Evolutionary conservation across 2,888 invertebrate species (phyloP).

Genomic region (Plebejus anna): DNA sequence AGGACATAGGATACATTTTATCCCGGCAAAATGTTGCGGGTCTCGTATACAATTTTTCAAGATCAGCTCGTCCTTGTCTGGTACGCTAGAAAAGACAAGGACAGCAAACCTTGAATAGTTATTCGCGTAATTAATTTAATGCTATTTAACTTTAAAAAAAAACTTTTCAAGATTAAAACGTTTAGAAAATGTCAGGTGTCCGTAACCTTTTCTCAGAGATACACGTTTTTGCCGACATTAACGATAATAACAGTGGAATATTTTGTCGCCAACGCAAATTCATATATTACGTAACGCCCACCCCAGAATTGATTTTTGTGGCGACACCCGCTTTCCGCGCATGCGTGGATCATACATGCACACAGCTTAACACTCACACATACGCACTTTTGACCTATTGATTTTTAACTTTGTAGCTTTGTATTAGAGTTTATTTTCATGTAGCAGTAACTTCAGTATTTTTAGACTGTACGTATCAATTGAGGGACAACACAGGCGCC

Average conservation of each 20-base stretch:
- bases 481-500: conserved; percentile 65
- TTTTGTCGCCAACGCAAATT: conserved; percentile 53
- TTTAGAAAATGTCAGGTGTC: neutral
- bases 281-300: conserved; percentile 73
- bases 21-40: too few species aligned
- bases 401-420: conserved; percentile 39
- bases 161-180: neutral
- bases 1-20: too few species aligned
- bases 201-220: conserved; percentile 33
- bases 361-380: conserved; percentile 55
- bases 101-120: neutral
- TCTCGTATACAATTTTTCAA: too few species aligned
- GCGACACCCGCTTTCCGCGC: conserved; percentile 54
- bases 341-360: conserved; percentile 62
- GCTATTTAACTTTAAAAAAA: neutral
- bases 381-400: conserved; percentile 39
- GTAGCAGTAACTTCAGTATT: conserved; percentile 51
- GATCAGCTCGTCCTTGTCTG: neutral
- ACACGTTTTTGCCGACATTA: conserved; percentile 46
- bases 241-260: conserved; percentile 56
- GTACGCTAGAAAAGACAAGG: neutral
- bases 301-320: conserved; percentile 76
- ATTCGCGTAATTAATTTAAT: neutral
- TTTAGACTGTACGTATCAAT: conserved; percentile 73
- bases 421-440: conserved; percentile 40